phyloP scores from a whole-genome alignment of 2,797 vertebrate species.

The Cetoscarus ocellatus region DNA sequence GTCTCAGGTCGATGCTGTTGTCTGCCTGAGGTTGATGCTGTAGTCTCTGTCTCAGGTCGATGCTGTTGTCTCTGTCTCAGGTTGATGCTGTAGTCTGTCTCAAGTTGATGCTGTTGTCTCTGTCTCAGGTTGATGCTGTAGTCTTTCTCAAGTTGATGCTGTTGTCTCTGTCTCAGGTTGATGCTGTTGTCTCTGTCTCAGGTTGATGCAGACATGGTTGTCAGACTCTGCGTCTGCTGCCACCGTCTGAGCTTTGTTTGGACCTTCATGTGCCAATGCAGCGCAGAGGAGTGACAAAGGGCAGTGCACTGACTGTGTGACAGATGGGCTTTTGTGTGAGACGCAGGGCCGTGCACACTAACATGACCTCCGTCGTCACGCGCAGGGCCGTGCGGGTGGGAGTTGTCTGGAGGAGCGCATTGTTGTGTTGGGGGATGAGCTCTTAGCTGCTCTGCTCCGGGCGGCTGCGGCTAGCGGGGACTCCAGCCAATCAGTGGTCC shows the following conservation, averaged over 20 bases:
- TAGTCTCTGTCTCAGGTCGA: too few relatives aligned
- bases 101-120: too few relatives aligned
- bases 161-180: too few relatives aligned
- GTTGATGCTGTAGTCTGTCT: too few relatives aligned
- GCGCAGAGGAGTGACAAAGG: constrained; percentile 33
- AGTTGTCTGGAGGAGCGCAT: constrained; percentile 81
- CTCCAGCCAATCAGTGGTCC: constrained; percentile 61
- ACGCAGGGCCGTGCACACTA: constrained; percentile 54
- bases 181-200: not conserved
- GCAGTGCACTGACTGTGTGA: constrained; percentile 61
- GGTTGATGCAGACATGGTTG: not conserved
- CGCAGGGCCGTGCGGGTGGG: constrained; percentile 80
- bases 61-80: too few relatives aligned
- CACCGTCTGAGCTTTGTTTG: constrained; percentile 45
- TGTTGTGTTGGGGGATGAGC: constrained; percentile 84
- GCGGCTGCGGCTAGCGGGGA: constrained; percentile 70
- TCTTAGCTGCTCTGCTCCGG: constrained; percentile 57
- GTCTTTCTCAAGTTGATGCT: too few relatives aligned
- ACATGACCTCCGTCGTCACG: constrained; percentile 80
- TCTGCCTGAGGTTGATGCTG: too few relatives aligned
- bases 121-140: too few relatives aligned
- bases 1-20: too few relatives aligned
- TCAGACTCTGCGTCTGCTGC: not conserved
- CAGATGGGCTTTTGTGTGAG: constrained; percentile 81
- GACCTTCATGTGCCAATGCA: constrained; percentile 12